Evolutionary conservation across 2,888 invertebrate genomes (phyloP).

Genomic region (Drosophila mulleri): DNA sequence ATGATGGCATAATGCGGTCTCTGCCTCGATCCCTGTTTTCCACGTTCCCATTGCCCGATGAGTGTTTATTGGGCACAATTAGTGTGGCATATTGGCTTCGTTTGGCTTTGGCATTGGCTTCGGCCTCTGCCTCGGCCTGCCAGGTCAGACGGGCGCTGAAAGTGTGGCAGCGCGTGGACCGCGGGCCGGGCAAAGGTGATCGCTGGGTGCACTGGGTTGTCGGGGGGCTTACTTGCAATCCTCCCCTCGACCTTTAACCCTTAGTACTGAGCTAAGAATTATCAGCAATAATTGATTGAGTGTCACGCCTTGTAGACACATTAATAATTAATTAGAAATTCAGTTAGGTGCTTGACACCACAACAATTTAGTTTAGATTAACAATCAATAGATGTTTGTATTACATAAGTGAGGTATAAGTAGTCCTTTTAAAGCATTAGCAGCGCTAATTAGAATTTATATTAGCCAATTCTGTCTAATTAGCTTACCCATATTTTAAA

Average conservation of each 20-base stretch:
- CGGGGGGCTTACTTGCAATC: slow-evolving; percentile 32
- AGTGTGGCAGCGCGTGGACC: slow-evolving; percentile 64
- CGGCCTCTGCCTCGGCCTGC: slow-evolving; percentile 21
- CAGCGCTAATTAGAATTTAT: background rate
- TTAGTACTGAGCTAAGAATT: slow-evolving; percentile 17
- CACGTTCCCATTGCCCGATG: slow-evolving; percentile 48
- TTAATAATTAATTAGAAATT: slow-evolving; percentile 27
- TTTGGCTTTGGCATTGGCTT: slow-evolving; percentile 39
- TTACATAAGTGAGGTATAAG: background rate
- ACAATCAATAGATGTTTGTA: background rate
- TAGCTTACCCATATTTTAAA: no score
- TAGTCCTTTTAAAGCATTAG: no score
- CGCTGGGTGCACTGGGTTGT: slow-evolving; percentile 21
- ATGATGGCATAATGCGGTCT: slow-evolving; percentile 74
- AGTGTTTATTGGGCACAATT: slow-evolving; percentile 80
- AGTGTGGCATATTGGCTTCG: slow-evolving; percentile 76
- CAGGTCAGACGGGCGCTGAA: slow-evolving; percentile 57
- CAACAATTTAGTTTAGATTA: slow-evolving; percentile 12
- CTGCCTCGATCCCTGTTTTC: slow-evolving; percentile 22
- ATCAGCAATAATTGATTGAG: slow-evolving; percentile 37
- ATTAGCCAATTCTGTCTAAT: background rate
- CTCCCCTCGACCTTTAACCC: slow-evolving; percentile 25
- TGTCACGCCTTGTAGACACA: slow-evolving; percentile 33
- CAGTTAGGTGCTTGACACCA: background rate
- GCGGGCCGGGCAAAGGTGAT: slow-evolving; percentile 42